Evolutionary conservation across 2,113 vertebrate species (phyloP).

Genomic region (Serinus canaria): DNA sequence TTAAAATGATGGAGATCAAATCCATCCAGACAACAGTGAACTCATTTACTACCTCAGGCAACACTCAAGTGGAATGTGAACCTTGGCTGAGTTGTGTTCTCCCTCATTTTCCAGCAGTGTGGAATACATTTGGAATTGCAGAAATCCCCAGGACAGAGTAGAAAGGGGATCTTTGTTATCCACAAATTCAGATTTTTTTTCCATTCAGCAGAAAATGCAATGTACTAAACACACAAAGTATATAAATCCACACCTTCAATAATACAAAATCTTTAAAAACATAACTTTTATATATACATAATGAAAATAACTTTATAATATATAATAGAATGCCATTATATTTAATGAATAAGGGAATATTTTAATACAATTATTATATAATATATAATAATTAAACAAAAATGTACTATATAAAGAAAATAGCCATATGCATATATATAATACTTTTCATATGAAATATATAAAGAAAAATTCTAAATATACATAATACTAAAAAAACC

Average conservation of each 20-base stretch:
- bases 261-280: no score
- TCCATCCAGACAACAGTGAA: neutral
- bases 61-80: neutral
- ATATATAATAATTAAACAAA: no score
- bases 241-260: neutral
- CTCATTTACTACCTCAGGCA: neutral
- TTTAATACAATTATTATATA: no score
- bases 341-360: no score
- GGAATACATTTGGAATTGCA: neutral
- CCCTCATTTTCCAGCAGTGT: neutral
- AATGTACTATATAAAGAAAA: neutral
- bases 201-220: neutral
- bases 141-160: neutral
- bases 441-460: no score
- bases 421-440: no score
- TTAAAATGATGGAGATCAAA: neutral
- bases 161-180: neutral
- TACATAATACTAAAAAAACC: neutral
- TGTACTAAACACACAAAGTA: neutral
- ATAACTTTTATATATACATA: neutral
- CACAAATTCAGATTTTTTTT: neutral
- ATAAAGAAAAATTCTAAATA: neutral
- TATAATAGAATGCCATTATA: neutral
- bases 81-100: neutral
- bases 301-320: neutral